Evolutionary conservation across 2,888 invertebrate genomes (phyloP).

Genomic region (Oithona nana): DNA sequence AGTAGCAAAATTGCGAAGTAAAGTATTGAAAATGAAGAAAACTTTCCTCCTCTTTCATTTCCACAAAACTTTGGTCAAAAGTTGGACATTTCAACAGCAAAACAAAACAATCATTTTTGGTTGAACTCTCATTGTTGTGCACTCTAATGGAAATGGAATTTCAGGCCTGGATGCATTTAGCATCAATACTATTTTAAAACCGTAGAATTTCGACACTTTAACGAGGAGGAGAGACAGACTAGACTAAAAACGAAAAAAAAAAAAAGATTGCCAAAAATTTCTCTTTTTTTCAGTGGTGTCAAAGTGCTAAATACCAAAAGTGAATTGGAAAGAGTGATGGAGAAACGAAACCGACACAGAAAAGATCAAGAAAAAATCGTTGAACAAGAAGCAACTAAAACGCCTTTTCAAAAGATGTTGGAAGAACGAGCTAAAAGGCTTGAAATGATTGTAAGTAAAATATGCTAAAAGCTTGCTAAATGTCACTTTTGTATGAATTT

Average conservation of each 20-base stretch:
- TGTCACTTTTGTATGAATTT: too few relatives aligned
- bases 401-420: conserved; percentile 8
- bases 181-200: neutral
- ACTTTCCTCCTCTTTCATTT: too few relatives aligned
- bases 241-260: too few relatives aligned
- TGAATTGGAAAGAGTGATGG: conserved; percentile 10
- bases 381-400: conserved; percentile 2
- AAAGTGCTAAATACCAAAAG: conserved; percentile 4
- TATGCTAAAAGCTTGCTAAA: too few relatives aligned
- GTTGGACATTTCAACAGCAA: too few relatives aligned
- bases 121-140: neutral
- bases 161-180: neutral
- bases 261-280: too few relatives aligned
- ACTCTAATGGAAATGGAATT: neutral
- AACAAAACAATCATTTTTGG: neutral
- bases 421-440: conserved; percentile 12
- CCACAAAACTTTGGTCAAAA: too few relatives aligned
- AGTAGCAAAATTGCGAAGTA: too few relatives aligned
- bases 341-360: conserved; percentile 4
- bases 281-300: conserved; percentile 3
- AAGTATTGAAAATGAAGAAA: too few relatives aligned
- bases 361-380: neutral
- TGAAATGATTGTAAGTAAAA: neutral
- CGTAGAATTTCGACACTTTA: neutral
- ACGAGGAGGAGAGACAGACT: too few relatives aligned